These are phyloP conservation scores for Lethrus apterus DNA, from an alignment of 1,140 invertebrate genomes.

Conservation along the genomic window DNA sequence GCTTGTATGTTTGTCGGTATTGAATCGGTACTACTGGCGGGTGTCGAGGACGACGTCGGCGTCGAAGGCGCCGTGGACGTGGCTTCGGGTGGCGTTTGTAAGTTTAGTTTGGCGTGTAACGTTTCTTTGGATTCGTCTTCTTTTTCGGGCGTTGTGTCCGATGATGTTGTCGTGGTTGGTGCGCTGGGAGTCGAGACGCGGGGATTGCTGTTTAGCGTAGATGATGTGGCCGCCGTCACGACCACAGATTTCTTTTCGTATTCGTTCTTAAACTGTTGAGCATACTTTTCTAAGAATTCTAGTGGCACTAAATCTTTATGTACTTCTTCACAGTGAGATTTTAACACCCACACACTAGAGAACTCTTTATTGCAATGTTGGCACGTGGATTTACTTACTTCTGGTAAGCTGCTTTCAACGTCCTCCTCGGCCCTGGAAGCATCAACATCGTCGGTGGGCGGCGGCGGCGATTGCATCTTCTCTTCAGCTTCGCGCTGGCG, in stretches of 20 bases:
- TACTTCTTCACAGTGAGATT: constrained; percentile 91
- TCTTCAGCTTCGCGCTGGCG: constrained; percentile 40
- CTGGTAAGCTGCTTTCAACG: constrained; percentile 54
- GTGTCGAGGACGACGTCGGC: constrained; percentile 51
- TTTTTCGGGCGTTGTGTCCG: constrained; percentile 45
- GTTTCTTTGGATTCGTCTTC: constrained; percentile 48
- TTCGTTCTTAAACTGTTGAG: constrained; percentile 80
- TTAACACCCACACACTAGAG: constrained; percentile 91
- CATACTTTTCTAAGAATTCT: constrained; percentile 84
- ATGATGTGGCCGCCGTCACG: constrained; percentile 54
- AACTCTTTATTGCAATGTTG: constrained; percentile 88
- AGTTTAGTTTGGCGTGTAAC: constrained; percentile 40
- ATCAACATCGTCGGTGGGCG: constrained; percentile 8
- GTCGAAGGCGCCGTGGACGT: constrained; percentile 54
- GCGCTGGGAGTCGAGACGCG: constrained; percentile 48
- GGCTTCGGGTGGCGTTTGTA: constrained; percentile 47
- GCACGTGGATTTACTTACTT: constrained; percentile 74
- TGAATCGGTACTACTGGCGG: constrained; percentile 57
- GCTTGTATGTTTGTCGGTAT: constrained; percentile 44
- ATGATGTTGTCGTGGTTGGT: constrained; percentile 27
- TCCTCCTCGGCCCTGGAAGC: constrained; percentile 50
- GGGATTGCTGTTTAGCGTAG: constrained; percentile 48
- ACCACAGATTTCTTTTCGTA: constrained; percentile 74
- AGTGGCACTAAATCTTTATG: constrained; percentile 85
- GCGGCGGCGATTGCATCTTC: constrained; percentile 29